A percentile compares a stretch with the other conserved stretches of the same genome.
Conservation (phyloP, 2,113 vertebrate species). For the Parotia lawesii region DNA sequence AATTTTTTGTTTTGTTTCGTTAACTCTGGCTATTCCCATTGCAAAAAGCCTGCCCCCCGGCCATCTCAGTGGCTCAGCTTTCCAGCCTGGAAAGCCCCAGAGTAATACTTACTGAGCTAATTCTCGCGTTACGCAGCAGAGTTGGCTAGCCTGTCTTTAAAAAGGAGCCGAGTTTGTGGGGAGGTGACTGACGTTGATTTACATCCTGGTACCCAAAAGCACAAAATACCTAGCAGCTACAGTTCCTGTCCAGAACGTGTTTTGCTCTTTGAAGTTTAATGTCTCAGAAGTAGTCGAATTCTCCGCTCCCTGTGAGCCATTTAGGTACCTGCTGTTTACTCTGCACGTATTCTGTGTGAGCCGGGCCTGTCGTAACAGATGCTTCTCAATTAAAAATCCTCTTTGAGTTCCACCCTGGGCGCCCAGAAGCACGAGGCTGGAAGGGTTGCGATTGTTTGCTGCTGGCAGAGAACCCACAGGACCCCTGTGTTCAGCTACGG, state of each 20-base stretch:
- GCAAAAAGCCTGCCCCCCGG: background rate
- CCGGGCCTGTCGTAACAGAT: background rate
- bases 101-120: background rate
- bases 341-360: rapidly evolving
- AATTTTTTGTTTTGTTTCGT: background rate
- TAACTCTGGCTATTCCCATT: background rate
- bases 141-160: background rate
- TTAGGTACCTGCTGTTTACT: rapidly evolving
- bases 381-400: background rate
- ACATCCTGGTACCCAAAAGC: background rate
- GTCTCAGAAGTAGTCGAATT: rapidly evolving
- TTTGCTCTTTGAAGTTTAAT: background rate
- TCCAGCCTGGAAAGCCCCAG: background rate
- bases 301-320: background rate
- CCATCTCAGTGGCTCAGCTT: background rate
- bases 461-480: background rate
- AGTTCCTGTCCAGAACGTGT: background rate
- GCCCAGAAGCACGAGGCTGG: rapidly evolving
- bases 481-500: rapidly evolving
- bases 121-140: background rate
- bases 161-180: background rate
- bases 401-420: background rate
- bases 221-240: background rate
- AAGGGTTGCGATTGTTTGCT: background rate
- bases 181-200: background rate